Conservation (phyloP, 2,113 vertebrate genomes). For the Salvelinus alpinus region DNA sequence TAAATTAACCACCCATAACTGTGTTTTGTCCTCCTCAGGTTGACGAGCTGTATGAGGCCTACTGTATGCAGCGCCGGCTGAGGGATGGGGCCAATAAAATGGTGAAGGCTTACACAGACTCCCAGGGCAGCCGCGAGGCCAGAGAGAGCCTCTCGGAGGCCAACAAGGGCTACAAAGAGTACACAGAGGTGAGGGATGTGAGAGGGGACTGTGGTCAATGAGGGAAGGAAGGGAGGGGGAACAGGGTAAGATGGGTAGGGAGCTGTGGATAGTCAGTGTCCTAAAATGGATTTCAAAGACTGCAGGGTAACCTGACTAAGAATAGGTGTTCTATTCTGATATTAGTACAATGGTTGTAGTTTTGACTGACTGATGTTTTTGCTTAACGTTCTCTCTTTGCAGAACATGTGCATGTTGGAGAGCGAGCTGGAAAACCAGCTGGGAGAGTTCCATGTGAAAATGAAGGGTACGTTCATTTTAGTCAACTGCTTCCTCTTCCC, state of each 20-base stretch:
- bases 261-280: background rate
- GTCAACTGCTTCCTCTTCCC: background rate
- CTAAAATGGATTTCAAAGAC: too few relatives aligned
- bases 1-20: background rate
- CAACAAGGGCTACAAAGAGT: constrained; percentile 91
- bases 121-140: constrained; percentile 86
- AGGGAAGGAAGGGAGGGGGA: background rate
- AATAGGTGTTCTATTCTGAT: too few relatives aligned
- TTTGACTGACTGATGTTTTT: background rate
- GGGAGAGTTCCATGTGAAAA: constrained; percentile 93
- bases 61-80: constrained; percentile 91
- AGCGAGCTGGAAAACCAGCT: constrained; percentile 91
- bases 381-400: background rate
- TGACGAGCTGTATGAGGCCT: constrained; percentile 93
- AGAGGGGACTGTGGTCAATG: background rate
- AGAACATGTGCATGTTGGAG: constrained; percentile 96
- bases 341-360: background rate
- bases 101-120: constrained; percentile 89
- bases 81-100: constrained; percentile 94
- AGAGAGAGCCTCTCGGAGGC: constrained; percentile 90
- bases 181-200: constrained; percentile 86
- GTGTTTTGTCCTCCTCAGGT: constrained; percentile 71
- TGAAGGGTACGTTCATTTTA: constrained; percentile 84
- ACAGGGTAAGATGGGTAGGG: background rate
- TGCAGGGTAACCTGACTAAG: too few relatives aligned